Evolutionary conservation across 2,113 vertebrate species (phyloP).

Genomic region (Chlorodrepanis virens): DNA sequence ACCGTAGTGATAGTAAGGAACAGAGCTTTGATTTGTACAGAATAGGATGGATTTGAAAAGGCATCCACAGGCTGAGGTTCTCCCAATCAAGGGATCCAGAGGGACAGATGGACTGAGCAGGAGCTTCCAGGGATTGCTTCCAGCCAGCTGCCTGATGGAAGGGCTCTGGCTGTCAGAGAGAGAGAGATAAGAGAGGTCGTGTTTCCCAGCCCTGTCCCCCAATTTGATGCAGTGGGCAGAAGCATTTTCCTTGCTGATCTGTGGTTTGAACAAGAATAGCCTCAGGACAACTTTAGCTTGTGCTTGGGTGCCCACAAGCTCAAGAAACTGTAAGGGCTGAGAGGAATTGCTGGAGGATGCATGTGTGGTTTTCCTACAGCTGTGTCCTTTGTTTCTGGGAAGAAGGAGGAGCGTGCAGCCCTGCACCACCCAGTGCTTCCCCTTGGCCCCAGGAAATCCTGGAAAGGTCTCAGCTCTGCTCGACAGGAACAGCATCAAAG

Average conservation of each 20-base stretch:
- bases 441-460: background rate
- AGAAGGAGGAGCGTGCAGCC: background rate
- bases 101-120: background rate
- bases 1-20: background rate
- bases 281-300: background rate
- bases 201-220: background rate
- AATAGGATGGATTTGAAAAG: background rate
- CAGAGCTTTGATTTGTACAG: background rate
- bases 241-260: background rate
- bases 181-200: background rate
- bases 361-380: background rate
- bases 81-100: background rate
- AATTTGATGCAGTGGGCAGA: background rate
- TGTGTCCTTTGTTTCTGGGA: background rate
- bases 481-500: background rate
- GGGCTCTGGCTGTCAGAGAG: background rate
- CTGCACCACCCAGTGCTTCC: background rate
- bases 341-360: background rate
- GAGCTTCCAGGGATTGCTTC: background rate
- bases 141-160: background rate
- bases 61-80: background rate
- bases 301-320: background rate
- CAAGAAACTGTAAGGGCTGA: background rate
- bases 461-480: background rate
- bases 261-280: background rate